Conservation (phyloP, 1,140 invertebrate species). For the Macrotrachela quadricornifera region DNA sequence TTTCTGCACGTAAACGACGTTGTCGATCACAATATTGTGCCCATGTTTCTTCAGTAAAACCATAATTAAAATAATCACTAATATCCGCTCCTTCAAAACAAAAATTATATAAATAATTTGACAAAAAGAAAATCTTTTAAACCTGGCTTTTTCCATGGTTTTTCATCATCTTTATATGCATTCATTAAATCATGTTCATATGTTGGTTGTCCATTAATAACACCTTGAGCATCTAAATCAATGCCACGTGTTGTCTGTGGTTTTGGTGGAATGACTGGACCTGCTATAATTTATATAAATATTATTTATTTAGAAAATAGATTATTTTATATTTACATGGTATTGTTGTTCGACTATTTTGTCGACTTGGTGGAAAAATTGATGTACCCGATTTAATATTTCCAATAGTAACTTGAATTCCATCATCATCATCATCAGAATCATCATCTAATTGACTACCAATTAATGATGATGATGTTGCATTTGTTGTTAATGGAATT, state of each 20-base stretch:
- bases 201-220: conserved; percentile 73
- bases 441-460: not conserved
- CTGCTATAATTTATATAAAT: not conserved
- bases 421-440: not conserved
- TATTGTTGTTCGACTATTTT: not conserved
- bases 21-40: conserved; percentile 86
- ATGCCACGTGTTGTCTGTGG: conserved; percentile 20
- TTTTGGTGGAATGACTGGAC: conserved; percentile 3
- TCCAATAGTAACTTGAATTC: not conserved
- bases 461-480: no score
- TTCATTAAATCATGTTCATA: conserved; percentile 63
- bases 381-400: no score
- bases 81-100: conserved; percentile 51
- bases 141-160: conserved; percentile 88
- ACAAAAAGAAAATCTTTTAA: no score
- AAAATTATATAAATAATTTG: no score
- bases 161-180: conserved; percentile 61
- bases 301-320: not conserved
- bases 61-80: conserved; percentile 94
- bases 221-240: conserved; percentile 39
- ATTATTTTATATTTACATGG: not conserved
- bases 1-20: conserved; percentile 49
- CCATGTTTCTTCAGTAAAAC: conserved; percentile 95
- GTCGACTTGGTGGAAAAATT: not conserved
- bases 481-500: no score